Percentiles rank a stretch among this genome's conserved stretches.
phyloP scores from a whole-genome alignment of 2,113 vertebrate species.

The Cepphus grylle region DNA sequence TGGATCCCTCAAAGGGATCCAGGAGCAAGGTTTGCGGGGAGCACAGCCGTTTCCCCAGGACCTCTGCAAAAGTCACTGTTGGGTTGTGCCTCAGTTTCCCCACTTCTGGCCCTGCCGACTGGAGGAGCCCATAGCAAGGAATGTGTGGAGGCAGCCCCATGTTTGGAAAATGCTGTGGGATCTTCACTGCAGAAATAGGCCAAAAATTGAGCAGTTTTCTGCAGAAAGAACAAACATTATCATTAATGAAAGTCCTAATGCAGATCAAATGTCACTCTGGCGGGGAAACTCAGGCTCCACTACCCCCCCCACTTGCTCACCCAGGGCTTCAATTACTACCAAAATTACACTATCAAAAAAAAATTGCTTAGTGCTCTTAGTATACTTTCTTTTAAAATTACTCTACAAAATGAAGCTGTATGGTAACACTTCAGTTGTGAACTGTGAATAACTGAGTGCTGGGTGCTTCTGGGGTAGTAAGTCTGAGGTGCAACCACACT shows the following conservation, averaged over 20 bases:
- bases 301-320: not conserved
- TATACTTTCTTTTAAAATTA: not conserved
- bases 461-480: not conserved
- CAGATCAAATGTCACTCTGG: not conserved
- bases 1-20: not conserved
- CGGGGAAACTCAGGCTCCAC: not conserved
- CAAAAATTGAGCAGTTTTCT: not conserved
- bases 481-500: not conserved
- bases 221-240: not conserved
- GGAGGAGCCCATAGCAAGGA: not conserved
- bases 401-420: not conserved
- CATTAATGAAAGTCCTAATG: not conserved
- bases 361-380: not conserved
- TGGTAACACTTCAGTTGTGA: not conserved
- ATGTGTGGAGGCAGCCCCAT: fast-evolving
- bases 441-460: not conserved
- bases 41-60: not conserved
- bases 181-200: not conserved
- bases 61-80: not conserved
- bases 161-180: not conserved
- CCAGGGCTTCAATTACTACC: not conserved
- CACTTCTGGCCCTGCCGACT: fast-evolving
- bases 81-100: not conserved
- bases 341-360: not conserved
- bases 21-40: fast-evolving